Base-by-base conservation (phyloP, 2,888 invertebrate genomes). In the Apotomis betuletana region DNA sequence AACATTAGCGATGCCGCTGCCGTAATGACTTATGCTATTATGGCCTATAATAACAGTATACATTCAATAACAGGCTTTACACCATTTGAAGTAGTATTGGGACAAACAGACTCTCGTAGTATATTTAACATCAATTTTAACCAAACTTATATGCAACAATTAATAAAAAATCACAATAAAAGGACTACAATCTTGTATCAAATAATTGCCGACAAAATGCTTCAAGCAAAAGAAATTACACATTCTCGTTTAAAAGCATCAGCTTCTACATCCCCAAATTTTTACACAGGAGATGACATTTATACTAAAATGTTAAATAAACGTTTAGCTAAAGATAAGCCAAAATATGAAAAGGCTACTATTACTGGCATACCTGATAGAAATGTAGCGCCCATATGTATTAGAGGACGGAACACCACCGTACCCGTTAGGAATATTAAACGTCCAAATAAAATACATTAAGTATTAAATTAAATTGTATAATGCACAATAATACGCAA, bases 41-140 rank as follows among this genome's bases (percentile, higher is more conserved):
- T 59, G 58, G 5, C 67, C 4, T 67, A 67, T 6, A 67, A 67
- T 13, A 67, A 51, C 3, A 67, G 51, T 41, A 58, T 67, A 2
- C 67, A 67, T 8, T 57, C 51, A 10, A 62, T 62, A 51, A 62
- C 62, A n/a, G 51, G 62, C 51, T 62, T 62, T 36, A 51, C 62
- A 6, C 51, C 62, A n/a, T 51, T 62, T 51, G 51, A 62, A 51
- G 51, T 62, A 27, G 62, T 62, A 3, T 62, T 62, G 3, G 62
- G 62, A 8, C 51, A 62, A 3, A 62, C 62, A 5, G 62, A 62
- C 3, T 27, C 62, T 6, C 4, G 62, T 1, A 62, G 62, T n/a
- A 10, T 62, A 8, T 62, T 62, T 36, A 51, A 62, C 5, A 36
- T 51, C 0, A 36, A 62, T 1, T 62, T 62, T 9, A 62, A 62